These are phyloP conservation scores for Phylloscopus trochiloides DNA, from an alignment of 2,113 vertebrate genomes.

Conservation along the genomic window DNA sequence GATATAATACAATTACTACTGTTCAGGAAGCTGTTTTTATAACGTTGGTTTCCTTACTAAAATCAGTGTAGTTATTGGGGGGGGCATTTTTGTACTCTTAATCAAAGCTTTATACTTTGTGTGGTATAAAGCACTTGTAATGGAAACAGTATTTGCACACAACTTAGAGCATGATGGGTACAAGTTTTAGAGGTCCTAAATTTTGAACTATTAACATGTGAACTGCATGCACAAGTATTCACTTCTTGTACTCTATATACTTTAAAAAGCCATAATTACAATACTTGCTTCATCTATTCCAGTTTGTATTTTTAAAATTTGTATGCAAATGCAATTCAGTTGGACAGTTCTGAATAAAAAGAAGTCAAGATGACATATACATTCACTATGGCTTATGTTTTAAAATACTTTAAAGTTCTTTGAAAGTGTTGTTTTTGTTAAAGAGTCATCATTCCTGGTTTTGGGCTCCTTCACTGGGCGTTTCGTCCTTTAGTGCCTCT, in stretches of 20 bases:
- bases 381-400: background rate
- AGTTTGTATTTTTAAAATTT: background rate
- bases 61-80: background rate
- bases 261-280: background rate
- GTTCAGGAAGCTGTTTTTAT: background rate
- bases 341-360: background rate
- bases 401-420: background rate
- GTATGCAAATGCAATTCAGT: background rate
- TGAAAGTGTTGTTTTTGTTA: background rate
- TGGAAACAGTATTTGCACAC: background rate
- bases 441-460: background rate
- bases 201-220: background rate
- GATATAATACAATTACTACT: background rate
- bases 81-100: background rate
- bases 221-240: background rate
- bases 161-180: accelerated
- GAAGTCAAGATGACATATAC: background rate
- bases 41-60: background rate
- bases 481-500: background rate
- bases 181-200: background rate
- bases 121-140: background rate
- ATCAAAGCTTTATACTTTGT: background rate
- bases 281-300: background rate
- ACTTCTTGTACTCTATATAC: background rate
- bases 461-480: background rate